These are phyloP conservation scores for Cacatua alba DNA, from an alignment of 2,113 vertebrate genomes.

Conservation along the genomic window DNA sequence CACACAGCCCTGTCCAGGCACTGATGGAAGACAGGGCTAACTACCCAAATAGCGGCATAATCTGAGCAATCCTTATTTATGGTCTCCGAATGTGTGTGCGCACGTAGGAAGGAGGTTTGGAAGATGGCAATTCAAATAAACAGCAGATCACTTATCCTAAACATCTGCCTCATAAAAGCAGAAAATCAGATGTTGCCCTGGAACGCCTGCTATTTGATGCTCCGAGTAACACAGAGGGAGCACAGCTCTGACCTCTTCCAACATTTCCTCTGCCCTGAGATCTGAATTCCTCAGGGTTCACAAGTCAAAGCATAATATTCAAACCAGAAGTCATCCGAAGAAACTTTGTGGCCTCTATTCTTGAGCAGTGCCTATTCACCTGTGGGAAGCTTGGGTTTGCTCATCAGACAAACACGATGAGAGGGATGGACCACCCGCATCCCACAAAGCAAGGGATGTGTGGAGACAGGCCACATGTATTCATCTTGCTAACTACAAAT, in stretches of 20 bases:
- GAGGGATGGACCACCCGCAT: not conserved
- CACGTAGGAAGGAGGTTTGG: not conserved
- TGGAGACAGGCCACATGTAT: not conserved
- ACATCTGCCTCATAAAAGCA: conserved; percentile 62
- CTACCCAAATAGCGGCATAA: not conserved
- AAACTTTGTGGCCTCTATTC: not conserved
- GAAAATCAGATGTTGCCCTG: conserved; percentile 69
- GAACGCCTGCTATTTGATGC: conserved; percentile 35
- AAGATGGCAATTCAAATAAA: conserved; percentile 39
- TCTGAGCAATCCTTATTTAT: conserved; percentile 40
- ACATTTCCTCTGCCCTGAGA: conserved; percentile 29
- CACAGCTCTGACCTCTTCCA: conserved; percentile 27
- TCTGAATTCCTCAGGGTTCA: not conserved
- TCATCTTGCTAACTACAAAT: not conserved
- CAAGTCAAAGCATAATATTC: not conserved
- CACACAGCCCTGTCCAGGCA: not conserved
- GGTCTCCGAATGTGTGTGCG: fast-evolving
- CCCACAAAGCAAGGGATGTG: not conserved
- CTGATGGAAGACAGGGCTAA: conserved; percentile 32
- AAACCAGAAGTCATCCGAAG: not conserved
- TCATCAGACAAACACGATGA: not conserved
- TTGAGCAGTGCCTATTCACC: not conserved
- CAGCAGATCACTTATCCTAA: conserved; percentile 38
- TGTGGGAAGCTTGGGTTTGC: not conserved
- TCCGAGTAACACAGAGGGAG: conserved; percentile 4